Evolutionary conservation across 2,113 vertebrate species (phyloP).

Genomic region (Podilymbus podiceps): DNA sequence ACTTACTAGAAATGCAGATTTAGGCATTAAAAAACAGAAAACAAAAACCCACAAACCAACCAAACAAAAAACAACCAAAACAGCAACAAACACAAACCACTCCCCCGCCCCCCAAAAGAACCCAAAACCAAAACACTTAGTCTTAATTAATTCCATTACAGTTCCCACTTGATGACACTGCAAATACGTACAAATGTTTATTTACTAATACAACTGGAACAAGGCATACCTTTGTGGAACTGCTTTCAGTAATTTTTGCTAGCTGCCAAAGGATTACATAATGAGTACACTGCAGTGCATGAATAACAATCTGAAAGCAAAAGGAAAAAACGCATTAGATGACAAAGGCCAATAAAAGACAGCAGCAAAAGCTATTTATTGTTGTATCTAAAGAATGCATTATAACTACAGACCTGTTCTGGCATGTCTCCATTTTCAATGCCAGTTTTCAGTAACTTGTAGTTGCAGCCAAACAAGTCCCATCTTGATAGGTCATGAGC

Average conservation of each 20-base stretch:
- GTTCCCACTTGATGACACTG: neutral
- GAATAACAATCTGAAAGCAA: constrained; percentile 92
- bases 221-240: constrained; percentile 89
- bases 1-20: neutral
- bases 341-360: neutral
- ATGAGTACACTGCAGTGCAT: constrained; percentile 97
- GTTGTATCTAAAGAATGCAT: neutral
- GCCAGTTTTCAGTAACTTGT: constrained; percentile 95
- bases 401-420: constrained; percentile 86
- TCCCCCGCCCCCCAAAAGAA: too few species aligned
- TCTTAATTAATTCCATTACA: neutral
- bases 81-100: too few species aligned
- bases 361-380: neutral
- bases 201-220: neutral
- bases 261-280: constrained; percentile 98
- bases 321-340: constrained; percentile 1
- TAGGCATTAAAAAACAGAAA: too few species aligned
- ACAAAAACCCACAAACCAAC: too few species aligned
- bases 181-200: neutral
- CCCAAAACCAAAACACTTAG: too few species aligned
- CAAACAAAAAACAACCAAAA: too few species aligned
- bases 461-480: constrained; percentile 98
- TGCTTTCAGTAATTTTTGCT: constrained; percentile 93
- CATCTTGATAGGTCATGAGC: constrained; percentile 97
- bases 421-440: constrained; percentile 99